Base-by-base conservation (phyloP, 2,113 vertebrate species). In the Austrofundulus limnaeus region DNA sequence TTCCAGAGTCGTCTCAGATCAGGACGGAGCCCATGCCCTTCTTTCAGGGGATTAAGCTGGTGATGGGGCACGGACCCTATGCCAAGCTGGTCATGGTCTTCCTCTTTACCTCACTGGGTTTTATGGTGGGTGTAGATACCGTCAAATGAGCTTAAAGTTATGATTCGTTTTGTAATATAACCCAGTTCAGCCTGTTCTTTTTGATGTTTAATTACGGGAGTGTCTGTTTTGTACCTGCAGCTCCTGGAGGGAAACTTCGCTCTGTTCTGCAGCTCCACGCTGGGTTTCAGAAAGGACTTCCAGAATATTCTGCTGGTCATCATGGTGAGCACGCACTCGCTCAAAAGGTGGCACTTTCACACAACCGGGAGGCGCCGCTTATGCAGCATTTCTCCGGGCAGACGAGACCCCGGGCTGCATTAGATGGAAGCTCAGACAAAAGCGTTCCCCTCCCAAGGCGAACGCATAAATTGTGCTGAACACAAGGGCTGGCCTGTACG, bases 201-300 rank as follows among this genome's bases (percentile, higher is more conserved):
- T 4, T 3, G 0, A 23, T 51, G 20, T 59, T 39, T 20, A 48
- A 42, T 23, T 23, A 38, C 48, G 2, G n/a, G 38, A 46, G 45
- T 59, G n/a, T n/a, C n/a, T n/a, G 65, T 69, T 46, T 24, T 7
- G 17, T 2, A 1, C 38, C 78, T 51, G 0, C 88, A 99, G 97
- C 93, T 99, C 59, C 89, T 99, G 73, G 97, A 99, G 68, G 97
- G 96, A 23, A 99, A 98, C 91, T 98, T 98, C 0, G 97, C 96
- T 14, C 91, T 98, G 42, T 99, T 98, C 91, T 96, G 96, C 80
- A 96, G 93, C 67, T 97, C 93, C 50, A 96, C 97, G 0, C 79
- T 98, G 76, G 95, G 95, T 61, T 96, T 98, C 85, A 93, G 94
- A 38, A 93, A 96, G 0, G 93, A 98, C 72, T 98, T 98, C 88